These are phyloP conservation scores for Zaprionus obscuricornis DNA, from an alignment of 2,888 invertebrate genomes.

Conservation along the genomic window DNA sequence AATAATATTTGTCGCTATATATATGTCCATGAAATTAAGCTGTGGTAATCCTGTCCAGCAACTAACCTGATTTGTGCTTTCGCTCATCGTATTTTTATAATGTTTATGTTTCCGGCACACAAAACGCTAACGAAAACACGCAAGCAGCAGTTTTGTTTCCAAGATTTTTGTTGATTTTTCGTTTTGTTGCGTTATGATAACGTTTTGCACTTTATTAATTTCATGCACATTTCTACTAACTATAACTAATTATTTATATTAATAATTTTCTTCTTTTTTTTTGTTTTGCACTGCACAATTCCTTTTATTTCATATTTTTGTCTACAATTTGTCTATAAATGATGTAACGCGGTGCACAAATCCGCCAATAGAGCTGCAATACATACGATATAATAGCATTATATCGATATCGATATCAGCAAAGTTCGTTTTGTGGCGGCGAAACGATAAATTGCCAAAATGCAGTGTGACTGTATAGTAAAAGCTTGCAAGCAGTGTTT, in stretches of 20 bases:
- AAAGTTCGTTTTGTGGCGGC: conserved; percentile 12
- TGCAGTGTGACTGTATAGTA: conserved; percentile 1
- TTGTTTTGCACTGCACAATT: conserved; percentile 23
- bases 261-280: neutral
- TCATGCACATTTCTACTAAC: conserved; percentile 40
- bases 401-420: conserved; percentile 7
- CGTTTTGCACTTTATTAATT: conserved; percentile 23
- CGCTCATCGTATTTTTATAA: conserved; percentile 61
- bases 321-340: conserved; percentile 48
- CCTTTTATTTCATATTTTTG: conserved; percentile 30
- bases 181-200: conserved; percentile 35
- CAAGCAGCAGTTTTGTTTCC: conserved; percentile 35
- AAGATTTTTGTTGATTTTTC: conserved; percentile 24
- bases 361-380: conserved; percentile 17
- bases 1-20: too few relatives aligned
- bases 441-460: conserved; percentile 13
- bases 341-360: conserved; percentile 55
- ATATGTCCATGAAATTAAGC: too few relatives aligned
- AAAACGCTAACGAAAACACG: conserved; percentile 43
- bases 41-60: conserved; percentile 36
- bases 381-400: conserved; percentile 9
- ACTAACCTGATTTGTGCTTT: conserved; percentile 75
- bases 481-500: neutral
- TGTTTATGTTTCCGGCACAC: conserved; percentile 63
- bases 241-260: conserved; percentile 19